A percentile compares a stretch with the other conserved stretches of the same genome.
These are phyloP conservation scores for Zaprionus capensis DNA, from an alignment of 1,140 invertebrate genomes.

Conservation along the genomic window DNA sequence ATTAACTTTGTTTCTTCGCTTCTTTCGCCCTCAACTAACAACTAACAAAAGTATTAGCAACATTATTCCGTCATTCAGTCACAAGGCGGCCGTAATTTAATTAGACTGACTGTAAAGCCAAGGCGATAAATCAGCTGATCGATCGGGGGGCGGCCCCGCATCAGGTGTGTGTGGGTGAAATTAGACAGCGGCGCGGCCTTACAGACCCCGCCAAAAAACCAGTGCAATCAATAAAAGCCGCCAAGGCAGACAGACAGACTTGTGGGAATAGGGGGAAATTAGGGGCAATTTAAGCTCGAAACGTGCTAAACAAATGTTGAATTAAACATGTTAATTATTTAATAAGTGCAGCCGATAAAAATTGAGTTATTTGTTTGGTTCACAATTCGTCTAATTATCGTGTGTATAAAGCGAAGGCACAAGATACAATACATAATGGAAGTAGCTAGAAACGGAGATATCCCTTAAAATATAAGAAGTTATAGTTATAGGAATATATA, in stretches of 20 bases:
- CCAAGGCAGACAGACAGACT: not conserved
- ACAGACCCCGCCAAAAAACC: not conserved
- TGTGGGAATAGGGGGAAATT: not conserved
- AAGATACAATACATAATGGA: not conserved
- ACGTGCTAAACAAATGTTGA: slow-evolving; percentile 57
- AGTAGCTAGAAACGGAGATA: not conserved
- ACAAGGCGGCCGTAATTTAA: slow-evolving; percentile 73
- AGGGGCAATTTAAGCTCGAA: slow-evolving; percentile 17
- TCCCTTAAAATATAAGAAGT: no score
- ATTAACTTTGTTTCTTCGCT: slow-evolving; percentile 35
- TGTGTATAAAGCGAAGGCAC: slow-evolving; percentile 40
- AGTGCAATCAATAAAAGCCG: slow-evolving; percentile 7
- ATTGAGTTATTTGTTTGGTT: slow-evolving; percentile 35
- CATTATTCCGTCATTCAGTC: slow-evolving; percentile 66
- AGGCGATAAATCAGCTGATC: slow-evolving; percentile 66
- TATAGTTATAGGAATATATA: no score
- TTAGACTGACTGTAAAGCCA: slow-evolving; percentile 71
- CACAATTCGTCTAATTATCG: slow-evolving; percentile 38
- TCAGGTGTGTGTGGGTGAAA: slow-evolving; percentile 50
- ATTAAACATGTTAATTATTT: slow-evolving; percentile 76
- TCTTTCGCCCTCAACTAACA: not conserved
- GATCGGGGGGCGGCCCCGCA: slow-evolving; percentile 36
- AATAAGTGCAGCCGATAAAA: slow-evolving; percentile 71
- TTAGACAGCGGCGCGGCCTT: not conserved
- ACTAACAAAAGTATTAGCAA: slow-evolving; percentile 52